Evolutionary conservation across 2,797 vertebrate species (phyloP).

Genomic region (Pitangus sulphuratus): DNA sequence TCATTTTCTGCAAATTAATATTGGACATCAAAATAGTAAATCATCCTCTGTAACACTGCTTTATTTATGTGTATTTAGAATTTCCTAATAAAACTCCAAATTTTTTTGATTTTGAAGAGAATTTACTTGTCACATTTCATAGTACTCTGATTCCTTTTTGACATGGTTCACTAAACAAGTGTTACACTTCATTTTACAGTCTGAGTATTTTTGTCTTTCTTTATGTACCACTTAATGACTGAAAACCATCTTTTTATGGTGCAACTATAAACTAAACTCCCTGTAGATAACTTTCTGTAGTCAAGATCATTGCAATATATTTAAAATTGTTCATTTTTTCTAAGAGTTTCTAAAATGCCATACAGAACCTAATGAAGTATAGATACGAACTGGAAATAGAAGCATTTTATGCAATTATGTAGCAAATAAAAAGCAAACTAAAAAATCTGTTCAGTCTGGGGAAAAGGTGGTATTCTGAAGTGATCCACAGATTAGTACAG

Average conservation of each 20-base stretch:
- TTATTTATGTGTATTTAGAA: not conserved
- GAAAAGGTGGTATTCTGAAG: not conserved
- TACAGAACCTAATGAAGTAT: not conserved
- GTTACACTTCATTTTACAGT: not conserved
- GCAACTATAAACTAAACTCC: not conserved
- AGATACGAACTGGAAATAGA: not conserved
- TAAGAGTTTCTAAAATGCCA: not conserved
- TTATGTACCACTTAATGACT: not conserved
- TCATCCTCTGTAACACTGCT: not conserved
- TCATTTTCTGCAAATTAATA: not conserved
- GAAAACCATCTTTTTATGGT: not conserved
- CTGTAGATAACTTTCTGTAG: not conserved
- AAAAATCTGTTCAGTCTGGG: not conserved
- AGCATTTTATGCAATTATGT: not conserved
- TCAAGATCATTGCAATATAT: not conserved
- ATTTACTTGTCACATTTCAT: not conserved
- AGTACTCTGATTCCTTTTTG: not conserved
- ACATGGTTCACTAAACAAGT: not conserved
- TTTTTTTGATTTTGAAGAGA: not conserved
- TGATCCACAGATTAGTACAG: accelerated
- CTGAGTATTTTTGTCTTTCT: not conserved
- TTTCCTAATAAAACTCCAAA: not conserved
- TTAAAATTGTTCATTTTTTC: not conserved
- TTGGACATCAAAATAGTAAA: not conserved
- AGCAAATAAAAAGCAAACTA: not conserved